phyloP scores from a whole-genome alignment of 2,113 vertebrate genomes.

The Microcebus griseorufus region DNA sequence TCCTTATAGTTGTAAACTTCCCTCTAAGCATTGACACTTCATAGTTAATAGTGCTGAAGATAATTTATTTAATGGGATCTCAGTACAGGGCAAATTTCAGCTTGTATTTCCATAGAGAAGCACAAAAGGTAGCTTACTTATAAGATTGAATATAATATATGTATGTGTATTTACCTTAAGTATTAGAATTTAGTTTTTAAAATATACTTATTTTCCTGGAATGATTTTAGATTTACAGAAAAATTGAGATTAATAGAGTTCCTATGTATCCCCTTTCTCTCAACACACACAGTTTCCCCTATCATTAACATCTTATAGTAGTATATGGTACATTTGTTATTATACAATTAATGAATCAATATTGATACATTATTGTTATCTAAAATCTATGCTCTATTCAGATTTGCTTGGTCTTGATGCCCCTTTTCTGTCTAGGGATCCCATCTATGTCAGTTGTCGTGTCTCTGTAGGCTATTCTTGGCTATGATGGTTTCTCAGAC shows the following conservation, averaged over 20 bases:
- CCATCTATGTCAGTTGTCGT: background rate
- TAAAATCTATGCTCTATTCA: background rate
- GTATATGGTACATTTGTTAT: background rate
- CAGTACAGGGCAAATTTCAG: background rate
- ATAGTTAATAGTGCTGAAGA: background rate
- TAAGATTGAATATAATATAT: background rate
- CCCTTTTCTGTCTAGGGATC: background rate
- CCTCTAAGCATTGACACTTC: background rate
- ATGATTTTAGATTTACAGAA: constrained; percentile 7
- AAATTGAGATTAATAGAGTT: background rate
- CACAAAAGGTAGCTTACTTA: background rate
- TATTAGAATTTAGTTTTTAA: background rate
- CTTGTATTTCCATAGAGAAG: background rate
- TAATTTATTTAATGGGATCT: background rate
- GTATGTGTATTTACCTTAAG: background rate
- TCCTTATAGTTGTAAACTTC: background rate
- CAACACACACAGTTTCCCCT: background rate
- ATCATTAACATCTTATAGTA: background rate
- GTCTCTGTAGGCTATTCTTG: background rate
- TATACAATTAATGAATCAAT: background rate
- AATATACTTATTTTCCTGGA: background rate
- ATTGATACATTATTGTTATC: background rate
- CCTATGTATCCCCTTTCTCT: no score
- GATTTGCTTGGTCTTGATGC: background rate
- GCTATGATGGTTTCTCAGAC: background rate